phyloP scores from a whole-genome alignment of 1,140 invertebrate species.

The Reticulitermes speratus region DNA sequence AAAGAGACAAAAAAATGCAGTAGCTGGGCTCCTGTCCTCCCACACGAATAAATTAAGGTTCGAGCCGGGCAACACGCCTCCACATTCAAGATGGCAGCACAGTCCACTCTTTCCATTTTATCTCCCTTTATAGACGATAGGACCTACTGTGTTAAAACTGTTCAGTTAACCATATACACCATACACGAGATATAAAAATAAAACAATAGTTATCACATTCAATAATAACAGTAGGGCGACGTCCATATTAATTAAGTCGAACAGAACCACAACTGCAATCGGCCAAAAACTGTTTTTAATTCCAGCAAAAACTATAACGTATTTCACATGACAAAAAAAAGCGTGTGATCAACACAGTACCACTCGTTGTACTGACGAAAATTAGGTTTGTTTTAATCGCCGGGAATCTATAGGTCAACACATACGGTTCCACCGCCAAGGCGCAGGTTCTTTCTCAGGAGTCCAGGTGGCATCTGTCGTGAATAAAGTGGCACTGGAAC shows the following conservation, averaged over 20 bases:
- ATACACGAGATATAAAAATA: background rate
- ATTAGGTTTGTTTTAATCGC: too few species aligned
- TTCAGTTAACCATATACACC: background rate
- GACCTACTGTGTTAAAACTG: conserved; percentile 3
- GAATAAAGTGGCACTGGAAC: too few species aligned
- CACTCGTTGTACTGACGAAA: too few species aligned
- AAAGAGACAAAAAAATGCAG: background rate
- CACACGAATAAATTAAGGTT: background rate
- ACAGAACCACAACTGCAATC: background rate
- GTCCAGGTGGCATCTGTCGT: too few species aligned
- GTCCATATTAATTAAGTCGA: background rate
- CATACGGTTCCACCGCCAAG: too few species aligned
- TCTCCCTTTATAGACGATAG: background rate
- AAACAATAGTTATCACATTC: background rate
- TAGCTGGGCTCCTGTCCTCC: conserved; percentile 6
- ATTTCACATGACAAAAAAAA: background rate
- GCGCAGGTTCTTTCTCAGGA: too few species aligned
- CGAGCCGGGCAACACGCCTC: background rate
- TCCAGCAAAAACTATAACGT: background rate
- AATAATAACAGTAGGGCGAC: background rate
- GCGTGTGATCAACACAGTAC: too few species aligned
- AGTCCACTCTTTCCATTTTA: background rate
- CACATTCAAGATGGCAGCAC: background rate
- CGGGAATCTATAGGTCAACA: too few species aligned
- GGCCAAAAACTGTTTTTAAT: background rate